Conservation (phyloP, 1,140 invertebrate species). For the Pygmarrhopalites habei region DNA sequence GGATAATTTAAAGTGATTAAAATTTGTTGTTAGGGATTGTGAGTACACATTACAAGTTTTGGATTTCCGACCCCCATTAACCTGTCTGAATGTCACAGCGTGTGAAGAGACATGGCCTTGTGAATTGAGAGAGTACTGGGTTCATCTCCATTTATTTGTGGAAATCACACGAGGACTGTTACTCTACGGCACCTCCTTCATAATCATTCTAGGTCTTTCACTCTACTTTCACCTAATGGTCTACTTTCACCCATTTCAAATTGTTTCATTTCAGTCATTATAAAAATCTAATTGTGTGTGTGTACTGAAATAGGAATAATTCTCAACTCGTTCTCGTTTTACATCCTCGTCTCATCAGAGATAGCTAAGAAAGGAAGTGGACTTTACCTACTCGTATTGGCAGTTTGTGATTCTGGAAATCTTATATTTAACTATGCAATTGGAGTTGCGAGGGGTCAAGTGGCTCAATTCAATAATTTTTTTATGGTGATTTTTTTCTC, state of each 20-base stretch:
- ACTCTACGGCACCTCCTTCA: constrained; percentile 41
- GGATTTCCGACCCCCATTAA: too few relatives aligned
- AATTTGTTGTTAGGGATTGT: too few relatives aligned
- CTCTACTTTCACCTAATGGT: not conserved
- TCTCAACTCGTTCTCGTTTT: constrained; percentile 32
- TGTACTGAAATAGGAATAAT: constrained; percentile 18
- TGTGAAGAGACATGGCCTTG: constrained; percentile 43
- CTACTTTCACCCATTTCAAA: constrained; percentile 15
- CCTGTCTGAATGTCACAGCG: not conserved
- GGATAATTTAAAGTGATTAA: too few relatives aligned
- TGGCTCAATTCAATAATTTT: constrained; percentile 40
- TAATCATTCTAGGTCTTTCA: constrained; percentile 42
- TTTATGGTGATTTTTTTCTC: constrained; percentile 41
- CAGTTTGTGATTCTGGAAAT: constrained; percentile 44
- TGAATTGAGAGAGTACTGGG: constrained; percentile 42
- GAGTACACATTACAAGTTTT: too few relatives aligned
- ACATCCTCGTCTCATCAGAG: constrained; percentile 29
- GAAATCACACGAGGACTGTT: constrained; percentile 41
- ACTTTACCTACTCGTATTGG: constrained; percentile 43
- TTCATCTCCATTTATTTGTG: constrained; percentile 41
- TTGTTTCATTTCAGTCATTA: not conserved
- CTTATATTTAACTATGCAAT: constrained; percentile 44
- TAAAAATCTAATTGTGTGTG: not conserved
- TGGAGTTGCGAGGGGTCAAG: constrained; percentile 42
- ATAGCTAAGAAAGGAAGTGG: constrained; percentile 34